These are phyloP conservation scores for Acleris sparsana DNA, from an alignment of 2,888 invertebrate genomes.

Conservation along the genomic window DNA sequence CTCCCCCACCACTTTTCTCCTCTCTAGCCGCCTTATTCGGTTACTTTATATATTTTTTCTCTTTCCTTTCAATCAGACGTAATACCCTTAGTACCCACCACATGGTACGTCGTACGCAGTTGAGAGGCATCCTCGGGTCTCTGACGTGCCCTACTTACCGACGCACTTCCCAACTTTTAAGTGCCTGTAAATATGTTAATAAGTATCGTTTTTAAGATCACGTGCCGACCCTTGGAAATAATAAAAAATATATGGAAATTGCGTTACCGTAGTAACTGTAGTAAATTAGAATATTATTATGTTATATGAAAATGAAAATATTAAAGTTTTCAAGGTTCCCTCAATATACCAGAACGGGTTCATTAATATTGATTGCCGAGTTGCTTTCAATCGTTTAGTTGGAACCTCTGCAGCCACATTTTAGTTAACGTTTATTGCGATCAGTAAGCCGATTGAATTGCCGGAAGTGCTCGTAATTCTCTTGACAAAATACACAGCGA, in stretches of 20 bases:
- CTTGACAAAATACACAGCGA: slow-evolving; percentile 10
- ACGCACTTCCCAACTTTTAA: slow-evolving; percentile 24
- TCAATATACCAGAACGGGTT: not conserved
- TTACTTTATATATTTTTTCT: slow-evolving; percentile 42
- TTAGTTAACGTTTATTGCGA: not conserved
- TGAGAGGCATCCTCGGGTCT: slow-evolving; percentile 23
- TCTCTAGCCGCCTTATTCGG: slow-evolving; percentile 50
- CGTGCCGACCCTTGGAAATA: slow-evolving; percentile 2
- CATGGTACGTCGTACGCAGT: slow-evolving; percentile 29
- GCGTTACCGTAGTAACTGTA: slow-evolving; percentile 1
- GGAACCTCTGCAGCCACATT: not conserved
- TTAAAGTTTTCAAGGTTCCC: slow-evolving; percentile 28
- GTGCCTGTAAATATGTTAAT: slow-evolving; percentile 14
- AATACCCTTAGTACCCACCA: slow-evolving; percentile 27
- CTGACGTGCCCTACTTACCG: slow-evolving; percentile 13
- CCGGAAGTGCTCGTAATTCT: slow-evolving; percentile 3
- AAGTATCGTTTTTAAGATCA: slow-evolving; percentile 12
- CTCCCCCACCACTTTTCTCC: slow-evolving; percentile 53
- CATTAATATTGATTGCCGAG: slow-evolving; percentile 20
- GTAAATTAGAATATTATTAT: not conserved
- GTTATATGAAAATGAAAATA: slow-evolving; percentile 27
- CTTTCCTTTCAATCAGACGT: slow-evolving; percentile 37
- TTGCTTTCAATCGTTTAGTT: slow-evolving; percentile 5
- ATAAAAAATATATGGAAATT: slow-evolving; percentile 13
- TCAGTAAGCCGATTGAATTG: not conserved